Conservation (phyloP, 2,888 invertebrate genomes). For the Nemoura dubitans region DNA sequence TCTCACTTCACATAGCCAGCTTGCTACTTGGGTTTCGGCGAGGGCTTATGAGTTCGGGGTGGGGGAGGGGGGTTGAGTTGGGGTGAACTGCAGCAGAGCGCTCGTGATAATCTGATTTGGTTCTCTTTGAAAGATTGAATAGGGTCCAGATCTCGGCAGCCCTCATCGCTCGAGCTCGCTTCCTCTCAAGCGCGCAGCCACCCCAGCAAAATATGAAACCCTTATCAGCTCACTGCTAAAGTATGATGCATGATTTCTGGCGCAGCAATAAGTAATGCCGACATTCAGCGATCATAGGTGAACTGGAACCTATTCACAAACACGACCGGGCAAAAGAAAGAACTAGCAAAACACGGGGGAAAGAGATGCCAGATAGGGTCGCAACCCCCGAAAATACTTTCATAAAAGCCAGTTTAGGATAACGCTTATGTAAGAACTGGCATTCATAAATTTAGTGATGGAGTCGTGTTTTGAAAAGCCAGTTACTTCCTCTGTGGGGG, state of each 20-base stretch:
- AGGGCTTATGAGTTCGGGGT: not conserved
- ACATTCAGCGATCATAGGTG: constrained; percentile 36
- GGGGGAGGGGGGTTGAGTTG: constrained; percentile 1
- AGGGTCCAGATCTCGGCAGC: constrained; percentile 34
- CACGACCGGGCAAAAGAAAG: constrained; percentile 20
- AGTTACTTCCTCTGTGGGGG: constrained; percentile 33
- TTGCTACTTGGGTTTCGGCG: constrained; percentile 1
- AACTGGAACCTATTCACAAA: constrained; percentile 34
- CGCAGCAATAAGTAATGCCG: not conserved
- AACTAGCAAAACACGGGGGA: constrained; percentile 29
- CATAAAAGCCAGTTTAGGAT: constrained; percentile 42
- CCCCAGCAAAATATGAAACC: not conserved
- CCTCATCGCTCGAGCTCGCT: constrained; percentile 16
- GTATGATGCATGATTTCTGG: not conserved
- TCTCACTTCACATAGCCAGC: not conserved
- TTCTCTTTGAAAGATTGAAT: constrained; percentile 49
- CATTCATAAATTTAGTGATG: constrained; percentile 40
- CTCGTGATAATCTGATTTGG: constrained; percentile 49
- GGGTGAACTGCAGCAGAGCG: constrained; percentile 18
- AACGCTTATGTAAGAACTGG: constrained; percentile 35
- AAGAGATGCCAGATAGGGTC: constrained; percentile 34
- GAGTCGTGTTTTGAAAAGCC: constrained; percentile 39
- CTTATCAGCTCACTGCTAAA: constrained; percentile 7
- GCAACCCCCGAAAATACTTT: constrained; percentile 39
- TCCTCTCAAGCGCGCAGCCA: constrained; percentile 21